phyloP scores from a whole-genome alignment of 2,888 invertebrate genomes.

The Lamellibrachia satsuma region DNA sequence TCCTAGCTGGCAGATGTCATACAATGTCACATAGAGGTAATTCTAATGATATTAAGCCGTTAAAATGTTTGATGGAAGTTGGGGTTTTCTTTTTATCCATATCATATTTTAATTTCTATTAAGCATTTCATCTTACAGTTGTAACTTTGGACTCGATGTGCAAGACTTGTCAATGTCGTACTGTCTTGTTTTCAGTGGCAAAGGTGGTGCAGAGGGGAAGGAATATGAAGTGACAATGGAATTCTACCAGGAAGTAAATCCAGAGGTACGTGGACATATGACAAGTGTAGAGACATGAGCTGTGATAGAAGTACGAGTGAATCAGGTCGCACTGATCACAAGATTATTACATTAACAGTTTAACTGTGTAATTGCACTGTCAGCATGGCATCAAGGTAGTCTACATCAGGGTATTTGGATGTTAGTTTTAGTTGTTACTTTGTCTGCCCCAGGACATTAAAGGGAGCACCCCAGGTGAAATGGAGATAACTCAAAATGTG shows the following conservation, averaged over 20 bases:
- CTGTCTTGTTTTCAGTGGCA: conserved; percentile 70
- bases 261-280: conserved; percentile 47
- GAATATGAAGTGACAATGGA: conserved; percentile 87
- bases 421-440: too few relatives aligned
- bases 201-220: conserved; percentile 84
- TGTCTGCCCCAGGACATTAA: too few relatives aligned
- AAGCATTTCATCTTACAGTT: background rate
- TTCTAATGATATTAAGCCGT: background rate
- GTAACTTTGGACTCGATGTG: background rate
- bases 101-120: background rate
- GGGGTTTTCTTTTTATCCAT: background rate
- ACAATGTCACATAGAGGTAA: background rate
- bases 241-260: conserved; percentile 81
- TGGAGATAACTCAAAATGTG: too few relatives aligned
- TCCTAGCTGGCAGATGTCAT: background rate
- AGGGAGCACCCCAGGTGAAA: too few relatives aligned
- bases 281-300: background rate
- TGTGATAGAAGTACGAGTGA: too few relatives aligned
- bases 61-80: background rate
- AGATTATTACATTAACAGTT: too few relatives aligned
- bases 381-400: too few relatives aligned
- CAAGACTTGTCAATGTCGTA: background rate
- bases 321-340: too few relatives aligned
- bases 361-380: too few relatives aligned
- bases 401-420: too few relatives aligned